Percentiles rank a stretch among this genome's conserved stretches.
Evolutionary conservation across 2,113 vertebrate genomes (phyloP).

Genomic region (Dinomys branickii): DNA sequence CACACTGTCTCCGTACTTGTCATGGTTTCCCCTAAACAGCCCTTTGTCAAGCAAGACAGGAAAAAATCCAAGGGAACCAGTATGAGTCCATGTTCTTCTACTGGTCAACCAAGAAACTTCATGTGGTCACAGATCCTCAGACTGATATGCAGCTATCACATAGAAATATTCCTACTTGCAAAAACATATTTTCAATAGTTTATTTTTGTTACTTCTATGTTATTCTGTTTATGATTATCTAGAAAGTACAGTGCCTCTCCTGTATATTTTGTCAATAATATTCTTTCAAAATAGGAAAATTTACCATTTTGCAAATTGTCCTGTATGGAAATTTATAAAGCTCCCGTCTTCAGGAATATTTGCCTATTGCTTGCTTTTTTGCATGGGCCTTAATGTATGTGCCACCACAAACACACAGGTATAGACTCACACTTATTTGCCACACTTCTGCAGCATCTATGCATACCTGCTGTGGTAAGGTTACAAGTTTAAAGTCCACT

Average conservation of each 20-base stretch:
- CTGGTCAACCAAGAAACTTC: background rate
- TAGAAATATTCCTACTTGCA: background rate
- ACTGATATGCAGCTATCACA: background rate
- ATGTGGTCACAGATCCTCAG: background rate
- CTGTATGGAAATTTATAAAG: conserved; percentile 17
- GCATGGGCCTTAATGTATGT: background rate
- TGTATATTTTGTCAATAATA: background rate
- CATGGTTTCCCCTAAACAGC: conserved; percentile 33
- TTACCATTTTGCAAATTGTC: conserved; percentile 42
- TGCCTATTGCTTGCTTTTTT: conserved; percentile 23
- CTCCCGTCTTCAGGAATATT: conserved; percentile 19
- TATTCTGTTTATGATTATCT: background rate
- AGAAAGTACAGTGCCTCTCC: background rate
- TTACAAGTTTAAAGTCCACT: background rate
- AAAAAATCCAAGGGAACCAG: background rate
- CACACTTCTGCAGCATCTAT: background rate
- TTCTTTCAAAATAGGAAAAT: conserved; percentile 39
- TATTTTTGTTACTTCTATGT: conserved; percentile 20
- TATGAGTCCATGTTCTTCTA: background rate
- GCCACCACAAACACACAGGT: background rate
- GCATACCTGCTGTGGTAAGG: background rate
- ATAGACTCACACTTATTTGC: background rate
- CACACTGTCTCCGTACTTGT: background rate
- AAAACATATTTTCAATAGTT: background rate
- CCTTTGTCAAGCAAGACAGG: background rate